A percentile compares a stretch with the other conserved stretches of the same genome.
Evolutionary conservation across 2,113 vertebrate species (phyloP).

Genomic region (Elephantulus edwardii): DNA sequence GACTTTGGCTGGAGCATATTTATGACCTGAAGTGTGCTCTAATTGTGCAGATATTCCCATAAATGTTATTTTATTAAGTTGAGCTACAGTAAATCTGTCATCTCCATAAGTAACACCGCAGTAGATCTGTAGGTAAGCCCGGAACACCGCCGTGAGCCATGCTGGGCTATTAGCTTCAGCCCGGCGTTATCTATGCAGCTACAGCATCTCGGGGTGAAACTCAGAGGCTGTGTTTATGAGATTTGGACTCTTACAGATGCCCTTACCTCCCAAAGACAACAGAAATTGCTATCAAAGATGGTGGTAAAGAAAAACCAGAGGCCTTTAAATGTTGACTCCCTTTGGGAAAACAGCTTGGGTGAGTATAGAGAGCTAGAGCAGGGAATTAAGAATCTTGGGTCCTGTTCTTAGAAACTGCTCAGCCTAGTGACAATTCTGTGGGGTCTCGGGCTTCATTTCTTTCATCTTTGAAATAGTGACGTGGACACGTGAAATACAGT

Average conservation of each 20-base stretch:
- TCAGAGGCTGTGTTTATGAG: background rate
- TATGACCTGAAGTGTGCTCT: slow-evolving; percentile 21
- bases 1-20: background rate
- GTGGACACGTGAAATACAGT: fast-evolving
- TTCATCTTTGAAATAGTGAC: background rate
- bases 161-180: slow-evolving; percentile 4
- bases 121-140: slow-evolving; percentile 5
- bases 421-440: background rate
- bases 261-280: background rate
- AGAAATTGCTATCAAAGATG: background rate
- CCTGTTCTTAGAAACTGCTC: background rate
- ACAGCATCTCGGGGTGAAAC: slow-evolving; percentile 20
- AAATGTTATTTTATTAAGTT: slow-evolving; percentile 57
- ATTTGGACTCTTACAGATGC: slow-evolving; percentile 6
- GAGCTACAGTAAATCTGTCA: slow-evolving; percentile 70
- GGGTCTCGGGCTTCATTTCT: background rate
- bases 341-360: background rate
- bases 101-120: slow-evolving; percentile 8
- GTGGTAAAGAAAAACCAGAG: background rate
- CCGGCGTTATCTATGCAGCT: background rate
- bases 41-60: slow-evolving; percentile 53
- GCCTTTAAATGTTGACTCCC: background rate
- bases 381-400: background rate
- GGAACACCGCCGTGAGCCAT: background rate
- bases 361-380: background rate